Percentiles rank a stretch among this genome's conserved stretches.
Conservation (phyloP, 2,113 vertebrate species). For the Promerops cafer region DNA sequence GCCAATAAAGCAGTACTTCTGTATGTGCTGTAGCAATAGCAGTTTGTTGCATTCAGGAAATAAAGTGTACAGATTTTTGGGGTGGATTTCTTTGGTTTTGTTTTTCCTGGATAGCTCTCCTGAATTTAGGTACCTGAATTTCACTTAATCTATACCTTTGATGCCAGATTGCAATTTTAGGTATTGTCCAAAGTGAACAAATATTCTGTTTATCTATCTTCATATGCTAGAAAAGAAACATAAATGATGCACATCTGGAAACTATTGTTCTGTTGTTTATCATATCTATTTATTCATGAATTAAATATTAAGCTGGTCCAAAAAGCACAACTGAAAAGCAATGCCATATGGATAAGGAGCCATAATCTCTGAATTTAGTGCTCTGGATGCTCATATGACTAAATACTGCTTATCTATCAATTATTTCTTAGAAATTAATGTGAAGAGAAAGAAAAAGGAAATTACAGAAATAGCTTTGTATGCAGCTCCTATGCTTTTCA, state of each 20-base stretch:
- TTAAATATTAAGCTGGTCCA: neutral
- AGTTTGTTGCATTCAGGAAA: neutral
- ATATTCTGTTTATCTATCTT: neutral
- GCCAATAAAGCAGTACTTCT: neutral
- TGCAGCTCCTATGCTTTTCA: neutral
- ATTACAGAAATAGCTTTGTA: neutral
- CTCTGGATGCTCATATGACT: neutral
- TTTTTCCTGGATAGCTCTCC: neutral
- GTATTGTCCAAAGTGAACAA: neutral
- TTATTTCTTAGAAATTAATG: neutral
- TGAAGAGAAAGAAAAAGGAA: neutral
- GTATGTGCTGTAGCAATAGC: neutral
- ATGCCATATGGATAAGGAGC: neutral
- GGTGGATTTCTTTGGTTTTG: neutral
- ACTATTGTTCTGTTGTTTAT: slow-evolving; percentile 28
- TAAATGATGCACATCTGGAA: slow-evolving; percentile 18
- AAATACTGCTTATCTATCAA: neutral
- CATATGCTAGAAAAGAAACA: neutral
- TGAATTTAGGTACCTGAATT: neutral
- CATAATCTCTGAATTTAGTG: neutral
- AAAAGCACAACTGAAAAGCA: neutral
- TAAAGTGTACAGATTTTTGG: neutral
- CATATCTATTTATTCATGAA: slow-evolving; percentile 24
- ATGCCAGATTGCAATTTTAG: neutral
- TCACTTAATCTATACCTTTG: neutral